phyloP scores from a whole-genome alignment of 2,888 invertebrate species.

The Melanargia galathea region DNA sequence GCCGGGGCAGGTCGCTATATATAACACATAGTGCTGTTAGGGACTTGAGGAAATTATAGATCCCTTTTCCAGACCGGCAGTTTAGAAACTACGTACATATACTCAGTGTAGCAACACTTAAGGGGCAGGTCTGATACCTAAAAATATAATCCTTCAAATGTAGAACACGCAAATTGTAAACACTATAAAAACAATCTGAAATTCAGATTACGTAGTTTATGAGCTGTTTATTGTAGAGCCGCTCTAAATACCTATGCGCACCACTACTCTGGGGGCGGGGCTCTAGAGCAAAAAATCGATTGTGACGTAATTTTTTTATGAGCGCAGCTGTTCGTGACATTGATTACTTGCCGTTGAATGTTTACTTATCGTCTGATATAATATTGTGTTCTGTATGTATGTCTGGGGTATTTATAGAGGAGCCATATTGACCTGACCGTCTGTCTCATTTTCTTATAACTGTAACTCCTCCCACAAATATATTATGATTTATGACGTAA shows the following conservation, averaged over 20 bases:
- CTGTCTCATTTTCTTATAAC: neutral
- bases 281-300: slow-evolving; percentile 5
- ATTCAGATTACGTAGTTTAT: neutral
- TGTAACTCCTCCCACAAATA: neutral
- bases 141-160: neutral
- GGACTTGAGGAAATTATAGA: no score
- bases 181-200: neutral
- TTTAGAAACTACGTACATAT: no score
- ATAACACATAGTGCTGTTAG: no score
- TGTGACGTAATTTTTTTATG: slow-evolving; percentile 22
- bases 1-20: no score
- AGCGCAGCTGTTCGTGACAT: slow-evolving; percentile 32
- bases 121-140: neutral
- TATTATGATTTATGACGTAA: no score
- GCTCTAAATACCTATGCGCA: neutral
- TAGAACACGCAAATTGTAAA: neutral
- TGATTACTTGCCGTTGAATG: slow-evolving; percentile 20
- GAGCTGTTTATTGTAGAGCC: neutral
- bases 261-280: slow-evolving; percentile 24
- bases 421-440: neutral
- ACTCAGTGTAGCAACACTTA: no score
- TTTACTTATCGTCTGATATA: slow-evolving; percentile 14
- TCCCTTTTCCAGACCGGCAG: no score
- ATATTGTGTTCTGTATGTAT: slow-evolving; percentile 5
- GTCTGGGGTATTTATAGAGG: slow-evolving; percentile 6